Evolutionary conservation across 2,797 vertebrate genomes (phyloP).

Genomic region (Danio kyathit): DNA sequence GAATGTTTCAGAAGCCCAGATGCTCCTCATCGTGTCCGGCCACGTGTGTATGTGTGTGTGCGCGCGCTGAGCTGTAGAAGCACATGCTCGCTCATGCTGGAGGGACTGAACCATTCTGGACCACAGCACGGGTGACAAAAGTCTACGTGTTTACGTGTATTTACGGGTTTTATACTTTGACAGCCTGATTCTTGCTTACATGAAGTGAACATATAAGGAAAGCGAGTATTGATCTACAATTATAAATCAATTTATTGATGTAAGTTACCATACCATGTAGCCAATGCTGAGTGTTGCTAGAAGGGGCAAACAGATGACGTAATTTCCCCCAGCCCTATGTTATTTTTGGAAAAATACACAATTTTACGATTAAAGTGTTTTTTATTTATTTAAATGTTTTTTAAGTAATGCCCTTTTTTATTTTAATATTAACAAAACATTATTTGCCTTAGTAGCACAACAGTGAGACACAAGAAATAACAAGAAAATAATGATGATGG

Average conservation of each 20-base stretch:
- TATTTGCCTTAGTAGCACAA: too few relatives aligned
- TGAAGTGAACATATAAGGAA: not conserved
- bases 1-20: not conserved
- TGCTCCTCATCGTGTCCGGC: slow-evolving; percentile 10
- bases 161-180: not conserved
- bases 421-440: too few relatives aligned
- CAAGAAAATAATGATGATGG: too few relatives aligned
- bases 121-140: slow-evolving; percentile 15
- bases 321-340: too few relatives aligned
- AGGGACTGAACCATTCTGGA: slow-evolving; percentile 29
- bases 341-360: too few relatives aligned
- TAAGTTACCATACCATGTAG: not conserved
- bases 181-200: not conserved
- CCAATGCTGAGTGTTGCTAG: too few relatives aligned
- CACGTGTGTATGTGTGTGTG: slow-evolving; percentile 40
- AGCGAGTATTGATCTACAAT: not conserved
- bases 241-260: not conserved
- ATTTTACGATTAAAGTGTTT: not conserved
- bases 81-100: slow-evolving; percentile 32
- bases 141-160: not conserved
- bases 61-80: not conserved
- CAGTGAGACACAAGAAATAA: too few relatives aligned
- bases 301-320: too few relatives aligned
- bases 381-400: too few relatives aligned
- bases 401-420: too few relatives aligned